These are phyloP conservation scores for Acropternis orthonyx DNA, from an alignment of 2,797 vertebrate species.

Conservation along the genomic window DNA sequence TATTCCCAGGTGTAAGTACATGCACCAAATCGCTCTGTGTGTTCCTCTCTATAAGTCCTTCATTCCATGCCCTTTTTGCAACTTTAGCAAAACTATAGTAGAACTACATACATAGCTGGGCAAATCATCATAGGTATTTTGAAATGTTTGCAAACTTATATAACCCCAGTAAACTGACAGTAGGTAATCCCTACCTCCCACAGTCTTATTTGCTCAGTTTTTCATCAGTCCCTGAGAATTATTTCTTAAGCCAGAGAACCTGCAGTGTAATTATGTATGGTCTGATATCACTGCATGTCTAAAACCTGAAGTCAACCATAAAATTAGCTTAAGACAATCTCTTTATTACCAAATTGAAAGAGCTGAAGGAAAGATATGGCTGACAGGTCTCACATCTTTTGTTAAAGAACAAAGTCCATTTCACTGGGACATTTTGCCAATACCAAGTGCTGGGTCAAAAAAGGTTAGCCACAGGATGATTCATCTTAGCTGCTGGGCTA, in stretches of 20 bases:
- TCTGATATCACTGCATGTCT: background rate
- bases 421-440: background rate
- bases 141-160: background rate
- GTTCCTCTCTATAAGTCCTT: background rate
- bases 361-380: background rate
- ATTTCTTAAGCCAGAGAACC: background rate
- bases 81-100: background rate
- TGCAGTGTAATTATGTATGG: background rate
- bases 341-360: background rate
- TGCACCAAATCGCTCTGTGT: background rate
- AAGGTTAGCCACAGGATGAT: background rate
- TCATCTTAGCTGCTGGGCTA: background rate
- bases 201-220: conserved; percentile 20
- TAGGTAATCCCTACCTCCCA: background rate
- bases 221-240: background rate
- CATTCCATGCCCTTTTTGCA: fast-evolving
- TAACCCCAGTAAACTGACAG: background rate
- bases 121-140: background rate
- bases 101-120: background rate
- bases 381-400: background rate
- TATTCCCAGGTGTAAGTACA: background rate
- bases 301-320: conserved; percentile 25
- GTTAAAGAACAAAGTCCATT: background rate
- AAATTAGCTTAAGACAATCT: conserved; percentile 15
- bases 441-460: background rate